Percentiles rank a stretch among this genome's conserved stretches.
Conservation (phyloP, 1,140 invertebrate genomes). For the Drosophila sproati region DNA sequence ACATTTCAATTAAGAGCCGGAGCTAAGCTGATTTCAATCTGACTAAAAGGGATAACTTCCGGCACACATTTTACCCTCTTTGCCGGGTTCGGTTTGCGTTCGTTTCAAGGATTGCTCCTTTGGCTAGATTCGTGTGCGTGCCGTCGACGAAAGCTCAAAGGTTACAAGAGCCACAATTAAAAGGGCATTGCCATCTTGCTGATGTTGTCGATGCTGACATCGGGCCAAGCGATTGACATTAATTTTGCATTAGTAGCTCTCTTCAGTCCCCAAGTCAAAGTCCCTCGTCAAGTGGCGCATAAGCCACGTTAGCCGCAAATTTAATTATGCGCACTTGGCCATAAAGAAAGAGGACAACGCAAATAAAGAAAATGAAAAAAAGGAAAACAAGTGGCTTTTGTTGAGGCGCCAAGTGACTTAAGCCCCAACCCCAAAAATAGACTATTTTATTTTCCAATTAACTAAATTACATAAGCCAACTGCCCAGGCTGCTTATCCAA, state of each 20-base stretch:
- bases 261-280: conserved; percentile 8
- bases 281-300: conserved; percentile 38
- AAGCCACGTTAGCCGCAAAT: conserved; percentile 56
- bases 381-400: conserved; percentile 48
- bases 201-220: conserved; percentile 35
- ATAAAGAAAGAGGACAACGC: conserved; percentile 40
- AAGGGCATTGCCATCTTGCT: conserved; percentile 67
- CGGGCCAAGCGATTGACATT: conserved; percentile 67
- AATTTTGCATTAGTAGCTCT: conserved; percentile 70
- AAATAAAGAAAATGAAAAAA: conserved; percentile 1
- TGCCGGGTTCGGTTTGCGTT: background rate
- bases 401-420: conserved; percentile 51
- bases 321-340: conserved; percentile 71
- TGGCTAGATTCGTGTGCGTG: conserved; percentile 14
- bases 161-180: conserved; percentile 62
- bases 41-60: conserved; percentile 81
- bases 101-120: conserved; percentile 33
- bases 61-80: conserved; percentile 53
- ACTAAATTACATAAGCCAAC: conserved; percentile 73
- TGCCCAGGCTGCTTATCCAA: conserved; percentile 11
- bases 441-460: conserved; percentile 80
- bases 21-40: conserved; percentile 80
- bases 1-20: conserved; percentile 74
- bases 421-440: conserved; percentile 16
- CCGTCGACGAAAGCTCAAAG: conserved; percentile 44